These are phyloP conservation scores for Heteronetta atricapilla DNA, from an alignment of 2,113 vertebrate species.

Conservation along the genomic window DNA sequence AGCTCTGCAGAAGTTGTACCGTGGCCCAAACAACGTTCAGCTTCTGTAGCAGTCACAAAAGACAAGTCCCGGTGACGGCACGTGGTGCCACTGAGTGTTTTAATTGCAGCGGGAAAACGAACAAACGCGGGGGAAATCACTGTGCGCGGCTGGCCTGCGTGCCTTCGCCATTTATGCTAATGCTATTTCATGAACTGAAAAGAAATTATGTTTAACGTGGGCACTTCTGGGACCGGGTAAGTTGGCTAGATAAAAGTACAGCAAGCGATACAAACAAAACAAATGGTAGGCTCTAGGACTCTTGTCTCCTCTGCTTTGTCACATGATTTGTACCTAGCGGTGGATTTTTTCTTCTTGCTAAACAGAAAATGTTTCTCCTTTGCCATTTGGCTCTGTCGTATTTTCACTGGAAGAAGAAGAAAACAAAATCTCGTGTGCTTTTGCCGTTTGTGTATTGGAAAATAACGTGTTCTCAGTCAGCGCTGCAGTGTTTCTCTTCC, in stretches of 20 bases:
- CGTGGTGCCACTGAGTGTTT: not conserved
- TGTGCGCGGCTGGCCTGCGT: not conserved
- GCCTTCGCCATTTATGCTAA: not conserved
- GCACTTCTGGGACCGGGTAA: not conserved
- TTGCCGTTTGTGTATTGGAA: conserved; percentile 30
- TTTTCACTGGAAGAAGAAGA: conserved; percentile 20
- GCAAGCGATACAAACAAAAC: not conserved
- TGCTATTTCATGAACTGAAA: not conserved
- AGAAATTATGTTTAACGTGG: not conserved
- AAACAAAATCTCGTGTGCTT: not conserved
- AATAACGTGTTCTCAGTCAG: conserved; percentile 40
- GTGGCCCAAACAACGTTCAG: not conserved
- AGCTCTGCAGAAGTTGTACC: not conserved
- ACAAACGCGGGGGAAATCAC: not conserved
- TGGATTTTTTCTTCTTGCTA: not conserved
- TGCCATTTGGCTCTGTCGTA: not conserved
- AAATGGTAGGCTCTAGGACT: not conserved
- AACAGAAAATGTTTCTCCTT: not conserved
- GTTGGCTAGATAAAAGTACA: not conserved
- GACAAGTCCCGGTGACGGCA: conserved; percentile 22
- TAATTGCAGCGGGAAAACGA: conserved; percentile 22
- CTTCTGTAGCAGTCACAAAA: not conserved
- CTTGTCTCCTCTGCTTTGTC: not conserved
- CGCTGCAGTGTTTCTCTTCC: conserved; percentile 6
- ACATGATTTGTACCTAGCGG: not conserved